These are phyloP conservation scores for Drosophila kuntzei DNA, from an alignment of 2,888 invertebrate genomes.

Conservation along the genomic window DNA sequence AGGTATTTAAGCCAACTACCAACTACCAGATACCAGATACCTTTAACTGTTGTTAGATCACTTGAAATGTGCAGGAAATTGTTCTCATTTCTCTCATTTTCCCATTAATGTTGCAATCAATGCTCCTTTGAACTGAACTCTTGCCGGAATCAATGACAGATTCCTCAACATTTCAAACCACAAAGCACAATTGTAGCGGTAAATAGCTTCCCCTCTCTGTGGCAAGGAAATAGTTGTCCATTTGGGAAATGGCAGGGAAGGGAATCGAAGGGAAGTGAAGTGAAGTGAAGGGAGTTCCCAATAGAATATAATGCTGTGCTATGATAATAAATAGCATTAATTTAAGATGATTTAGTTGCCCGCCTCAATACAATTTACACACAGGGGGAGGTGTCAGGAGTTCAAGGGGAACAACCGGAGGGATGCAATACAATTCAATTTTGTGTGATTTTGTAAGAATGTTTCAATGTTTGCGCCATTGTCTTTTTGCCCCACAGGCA, in stretches of 20 bases:
- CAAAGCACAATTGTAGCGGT: conserved; percentile 10
- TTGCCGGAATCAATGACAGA: conserved; percentile 7
- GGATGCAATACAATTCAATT: conserved; percentile 22
- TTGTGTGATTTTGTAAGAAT: conserved; percentile 19
- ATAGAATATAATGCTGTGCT: conserved; percentile 2
- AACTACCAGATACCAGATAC: background rate
- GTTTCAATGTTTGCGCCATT: conserved; percentile 17
- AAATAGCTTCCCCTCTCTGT: background rate
- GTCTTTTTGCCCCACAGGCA: conserved; percentile 23
- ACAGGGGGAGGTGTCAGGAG: background rate
- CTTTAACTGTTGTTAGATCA: conserved; percentile 12
- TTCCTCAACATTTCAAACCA: background rate
- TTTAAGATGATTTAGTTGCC: conserved; percentile 22
- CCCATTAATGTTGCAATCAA: conserved; percentile 8
- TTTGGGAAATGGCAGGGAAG: background rate
- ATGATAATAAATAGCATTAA: conserved; percentile 38
- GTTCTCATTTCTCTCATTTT: background rate
- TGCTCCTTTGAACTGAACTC: conserved; percentile 6
- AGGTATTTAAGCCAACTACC: conserved; percentile 8
- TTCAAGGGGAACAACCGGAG: background rate
- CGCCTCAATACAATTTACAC: conserved; percentile 22
- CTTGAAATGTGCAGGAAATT: conserved; percentile 4
- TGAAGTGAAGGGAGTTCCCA: background rate
- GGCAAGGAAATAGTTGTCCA: conserved; percentile 6
- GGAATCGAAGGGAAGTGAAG: too few relatives aligned